A percentile compares a stretch with the other conserved stretches of the same genome.
Conservation (phyloP, 1,140 invertebrate genomes). For the Zaprionus nigranus region DNA sequence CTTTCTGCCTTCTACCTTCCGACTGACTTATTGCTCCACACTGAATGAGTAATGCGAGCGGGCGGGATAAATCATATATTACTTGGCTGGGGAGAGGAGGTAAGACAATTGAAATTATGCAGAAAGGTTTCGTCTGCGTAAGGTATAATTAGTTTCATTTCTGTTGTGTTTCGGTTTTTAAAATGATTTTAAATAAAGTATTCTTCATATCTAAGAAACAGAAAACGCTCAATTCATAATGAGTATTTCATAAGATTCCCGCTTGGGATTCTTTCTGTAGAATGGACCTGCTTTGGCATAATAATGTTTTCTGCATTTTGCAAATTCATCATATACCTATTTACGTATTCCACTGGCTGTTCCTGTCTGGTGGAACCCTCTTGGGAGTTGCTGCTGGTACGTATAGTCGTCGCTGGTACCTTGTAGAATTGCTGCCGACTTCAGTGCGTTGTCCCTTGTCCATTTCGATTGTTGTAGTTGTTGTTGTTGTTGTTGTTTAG, state of each 20-base stretch:
- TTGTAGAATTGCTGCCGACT: conserved; percentile 11
- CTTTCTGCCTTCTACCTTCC: conserved; percentile 11
- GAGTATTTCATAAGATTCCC: conserved; percentile 4
- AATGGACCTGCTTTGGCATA: conserved; percentile 31
- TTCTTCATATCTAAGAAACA: not conserved
- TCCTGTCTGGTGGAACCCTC: conserved; percentile 13
- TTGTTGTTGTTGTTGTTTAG: conserved; percentile 50
- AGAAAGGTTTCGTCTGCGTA: not conserved
- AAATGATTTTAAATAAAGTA: not conserved
- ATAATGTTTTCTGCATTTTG: conserved; percentile 37
- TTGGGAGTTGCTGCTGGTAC: conserved; percentile 17
- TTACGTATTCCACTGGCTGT: conserved; percentile 14
- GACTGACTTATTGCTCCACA: conserved; percentile 5
- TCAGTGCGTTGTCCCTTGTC: conserved; percentile 1
- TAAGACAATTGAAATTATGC: conserved; percentile 10
- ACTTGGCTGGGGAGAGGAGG: not conserved
- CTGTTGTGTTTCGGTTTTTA: not conserved
- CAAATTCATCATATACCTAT: conserved; percentile 41
- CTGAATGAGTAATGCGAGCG: conserved; percentile 41
- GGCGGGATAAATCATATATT: conserved; percentile 39
- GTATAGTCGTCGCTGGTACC: conserved; percentile 6
- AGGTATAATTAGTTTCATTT: not conserved
- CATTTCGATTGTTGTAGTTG: conserved; percentile 34
- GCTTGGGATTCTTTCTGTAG: not conserved
- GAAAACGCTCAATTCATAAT: not conserved